A percentile compares a stretch with the other conserved stretches of the same genome.
phyloP scores from a whole-genome alignment of 2,888 invertebrate genomes.

The Leptopterna dolabrata region DNA sequence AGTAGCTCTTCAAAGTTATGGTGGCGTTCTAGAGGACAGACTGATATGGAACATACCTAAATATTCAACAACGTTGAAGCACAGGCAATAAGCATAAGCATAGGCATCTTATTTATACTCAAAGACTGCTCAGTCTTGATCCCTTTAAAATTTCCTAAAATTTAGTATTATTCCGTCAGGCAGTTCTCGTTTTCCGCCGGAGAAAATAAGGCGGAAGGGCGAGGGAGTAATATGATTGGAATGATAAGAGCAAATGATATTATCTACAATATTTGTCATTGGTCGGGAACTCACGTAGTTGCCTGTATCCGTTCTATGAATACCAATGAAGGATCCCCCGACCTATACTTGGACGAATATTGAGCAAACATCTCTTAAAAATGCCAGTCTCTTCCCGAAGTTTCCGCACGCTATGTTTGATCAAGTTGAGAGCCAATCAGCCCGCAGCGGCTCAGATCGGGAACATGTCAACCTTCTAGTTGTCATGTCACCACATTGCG shows the following conservation, averaged over 20 bases:
- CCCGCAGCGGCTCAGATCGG: not conserved
- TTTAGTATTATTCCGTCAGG: too few relatives aligned
- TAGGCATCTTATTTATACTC: too few relatives aligned
- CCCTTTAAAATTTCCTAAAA: too few relatives aligned
- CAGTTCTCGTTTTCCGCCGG: too few relatives aligned
- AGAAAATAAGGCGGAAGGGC: not conserved
- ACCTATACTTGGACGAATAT: constrained; percentile 24
- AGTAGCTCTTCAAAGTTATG: too few relatives aligned
- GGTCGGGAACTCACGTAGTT: constrained; percentile 20
- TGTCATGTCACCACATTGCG: not conserved
- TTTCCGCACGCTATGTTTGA: not conserved
- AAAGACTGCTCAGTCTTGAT: too few relatives aligned
- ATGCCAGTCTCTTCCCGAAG: not conserved
- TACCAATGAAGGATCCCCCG: constrained; percentile 34
- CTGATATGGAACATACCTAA: too few relatives aligned
- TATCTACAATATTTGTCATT: constrained; percentile 28
- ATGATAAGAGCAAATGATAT: constrained; percentile 10
- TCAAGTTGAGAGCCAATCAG: constrained; percentile 11
- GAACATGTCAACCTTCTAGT: not conserved
- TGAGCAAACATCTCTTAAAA: constrained; percentile 29
- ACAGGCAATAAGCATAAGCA: too few relatives aligned
- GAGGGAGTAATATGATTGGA: not conserved
- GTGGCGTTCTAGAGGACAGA: too few relatives aligned
- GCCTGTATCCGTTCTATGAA: constrained; percentile 23
- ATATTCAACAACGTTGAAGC: too few relatives aligned